Conservation (phyloP, 2,113 vertebrate genomes). For the Hydropotes inermis region DNA sequence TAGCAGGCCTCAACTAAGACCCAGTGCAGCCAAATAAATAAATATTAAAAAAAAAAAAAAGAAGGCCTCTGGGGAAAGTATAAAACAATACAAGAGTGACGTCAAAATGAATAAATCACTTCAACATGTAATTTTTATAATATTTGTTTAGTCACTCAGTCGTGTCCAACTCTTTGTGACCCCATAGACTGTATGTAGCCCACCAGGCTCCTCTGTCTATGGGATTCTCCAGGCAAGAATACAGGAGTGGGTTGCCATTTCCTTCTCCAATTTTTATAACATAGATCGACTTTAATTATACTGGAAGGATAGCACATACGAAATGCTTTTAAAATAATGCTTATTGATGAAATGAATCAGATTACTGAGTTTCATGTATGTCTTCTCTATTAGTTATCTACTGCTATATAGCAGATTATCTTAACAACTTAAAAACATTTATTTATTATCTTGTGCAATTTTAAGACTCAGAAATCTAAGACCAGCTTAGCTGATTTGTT, state of each 20-base stretch:
- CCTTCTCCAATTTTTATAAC: not conserved
- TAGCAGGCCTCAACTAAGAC: not conserved
- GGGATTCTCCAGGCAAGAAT: not conserved
- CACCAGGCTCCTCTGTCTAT: not conserved
- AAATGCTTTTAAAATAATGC: not conserved
- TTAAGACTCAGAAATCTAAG: not conserved
- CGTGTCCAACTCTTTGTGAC: not conserved
- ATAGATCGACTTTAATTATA: not conserved
- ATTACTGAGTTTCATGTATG: not conserved
- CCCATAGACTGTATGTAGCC: not conserved
- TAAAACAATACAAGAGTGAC: not conserved
- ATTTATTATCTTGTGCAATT: not conserved
- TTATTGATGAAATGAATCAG: not conserved
- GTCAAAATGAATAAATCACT: not conserved
- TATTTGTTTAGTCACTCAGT: not conserved
- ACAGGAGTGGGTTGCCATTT: not conserved
- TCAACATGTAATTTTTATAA: not conserved
- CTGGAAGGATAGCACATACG: not conserved
- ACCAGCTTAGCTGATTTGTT: not conserved
- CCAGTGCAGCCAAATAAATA: not conserved
- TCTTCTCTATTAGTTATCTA: not conserved
- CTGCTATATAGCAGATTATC: not conserved
- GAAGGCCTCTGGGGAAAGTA: not conserved
- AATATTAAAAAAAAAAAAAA: not conserved
- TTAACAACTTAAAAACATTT: not conserved